A percentile compares a stretch with the other conserved stretches of the same genome.
phyloP scores from a whole-genome alignment of 2,113 vertebrate species.

The Nothocercus julius region DNA sequence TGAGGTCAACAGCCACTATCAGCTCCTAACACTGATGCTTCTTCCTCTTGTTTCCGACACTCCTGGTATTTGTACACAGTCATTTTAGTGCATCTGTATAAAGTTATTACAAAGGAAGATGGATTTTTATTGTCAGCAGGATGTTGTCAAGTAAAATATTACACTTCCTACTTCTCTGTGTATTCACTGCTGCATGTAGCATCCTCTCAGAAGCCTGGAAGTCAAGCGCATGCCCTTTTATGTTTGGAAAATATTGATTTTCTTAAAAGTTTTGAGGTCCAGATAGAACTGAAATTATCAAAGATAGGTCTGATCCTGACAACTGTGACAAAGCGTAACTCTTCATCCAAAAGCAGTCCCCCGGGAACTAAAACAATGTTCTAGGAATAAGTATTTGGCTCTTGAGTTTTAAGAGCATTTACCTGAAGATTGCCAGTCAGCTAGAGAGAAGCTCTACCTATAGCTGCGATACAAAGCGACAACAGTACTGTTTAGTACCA shows the following conservation, averaged over 20 bases:
- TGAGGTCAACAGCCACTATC: not conserved
- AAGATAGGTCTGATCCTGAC: not conserved
- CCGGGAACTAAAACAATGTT: not conserved
- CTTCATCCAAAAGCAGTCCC: not conserved
- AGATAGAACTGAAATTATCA: not conserved
- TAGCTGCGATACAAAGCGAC: rapidly evolving
- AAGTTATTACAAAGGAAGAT: conserved; percentile 37
- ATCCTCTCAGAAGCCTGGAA: not conserved
- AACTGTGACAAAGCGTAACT: not conserved
- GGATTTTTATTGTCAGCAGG: conserved; percentile 48
- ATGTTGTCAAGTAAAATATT: not conserved
- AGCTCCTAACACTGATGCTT: not conserved
- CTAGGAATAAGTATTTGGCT: not conserved
- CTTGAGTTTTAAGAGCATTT: not conserved
- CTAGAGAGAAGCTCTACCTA: not conserved
- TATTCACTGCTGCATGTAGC: not conserved
- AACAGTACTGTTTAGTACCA: not conserved
- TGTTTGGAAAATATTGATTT: conserved; percentile 38
- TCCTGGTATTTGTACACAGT: not conserved
- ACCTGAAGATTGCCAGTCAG: not conserved
- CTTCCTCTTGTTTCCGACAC: not conserved
- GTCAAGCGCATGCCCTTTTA: not conserved
- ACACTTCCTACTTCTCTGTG: not conserved
- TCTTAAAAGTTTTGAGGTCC: not conserved
- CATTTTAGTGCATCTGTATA: not conserved